Percentiles rank a stretch among this genome's conserved stretches.
phyloP scores from a whole-genome alignment of 2,888 invertebrate genomes.

The Callosobruchus maculatus region DNA sequence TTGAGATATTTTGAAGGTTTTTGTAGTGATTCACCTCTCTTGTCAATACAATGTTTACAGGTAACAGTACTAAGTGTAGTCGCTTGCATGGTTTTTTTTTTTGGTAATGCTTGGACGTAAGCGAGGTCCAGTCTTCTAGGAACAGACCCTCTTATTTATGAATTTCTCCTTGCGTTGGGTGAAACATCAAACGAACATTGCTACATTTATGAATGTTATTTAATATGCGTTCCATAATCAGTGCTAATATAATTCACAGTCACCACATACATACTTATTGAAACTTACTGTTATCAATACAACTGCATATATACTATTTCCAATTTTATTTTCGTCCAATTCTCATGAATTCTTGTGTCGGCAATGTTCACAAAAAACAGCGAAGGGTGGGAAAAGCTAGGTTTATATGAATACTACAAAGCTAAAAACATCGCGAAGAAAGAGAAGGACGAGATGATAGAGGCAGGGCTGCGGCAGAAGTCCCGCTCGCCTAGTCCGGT shows the following conservation, averaged over 20 bases:
- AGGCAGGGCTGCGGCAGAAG: constrained; percentile 64
- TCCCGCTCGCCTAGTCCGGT: constrained; percentile 81
- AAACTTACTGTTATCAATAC: not conserved
- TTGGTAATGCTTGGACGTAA: no score
- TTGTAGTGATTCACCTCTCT: no score
- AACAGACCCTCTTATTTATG: no score
- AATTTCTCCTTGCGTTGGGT: no score
- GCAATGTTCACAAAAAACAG: constrained; percentile 44
- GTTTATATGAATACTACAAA: constrained; percentile 95
- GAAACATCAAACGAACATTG: no score
- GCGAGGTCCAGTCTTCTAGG: no score
- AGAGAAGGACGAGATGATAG: constrained; percentile 80
- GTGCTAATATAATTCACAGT: not conserved
- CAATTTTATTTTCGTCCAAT: not conserved
- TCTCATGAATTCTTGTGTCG: not conserved
- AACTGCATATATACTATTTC: not conserved
- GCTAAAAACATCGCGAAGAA: constrained; percentile 90
- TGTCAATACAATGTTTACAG: no score
- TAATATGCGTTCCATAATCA: no score
- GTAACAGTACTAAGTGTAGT: no score
- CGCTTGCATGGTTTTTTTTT: no score
- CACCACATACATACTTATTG: not conserved
- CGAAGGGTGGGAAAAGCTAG: constrained; percentile 98
- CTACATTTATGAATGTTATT: no score
- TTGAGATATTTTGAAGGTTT: no score